Evolutionary conservation across 2,113 vertebrate species (phyloP).

Genomic region (Parotia lawesii): DNA sequence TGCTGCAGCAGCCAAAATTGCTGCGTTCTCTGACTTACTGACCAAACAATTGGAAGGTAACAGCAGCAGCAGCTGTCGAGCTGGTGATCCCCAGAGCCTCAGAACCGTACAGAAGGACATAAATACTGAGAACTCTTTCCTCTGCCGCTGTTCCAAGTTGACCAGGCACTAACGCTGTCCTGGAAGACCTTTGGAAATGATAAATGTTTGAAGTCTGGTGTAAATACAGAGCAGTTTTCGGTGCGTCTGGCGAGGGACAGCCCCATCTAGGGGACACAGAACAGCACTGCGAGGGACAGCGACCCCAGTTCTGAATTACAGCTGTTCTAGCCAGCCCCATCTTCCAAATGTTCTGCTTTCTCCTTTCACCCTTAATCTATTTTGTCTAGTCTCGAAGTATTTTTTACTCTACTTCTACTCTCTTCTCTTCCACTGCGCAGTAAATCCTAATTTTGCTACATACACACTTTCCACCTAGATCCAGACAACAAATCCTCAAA

Average conservation of each 20-base stretch:
- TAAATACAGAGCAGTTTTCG: not conserved
- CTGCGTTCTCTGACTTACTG: not conserved
- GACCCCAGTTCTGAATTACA: fast-evolving
- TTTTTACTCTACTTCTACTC: not conserved
- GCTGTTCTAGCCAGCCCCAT: not conserved
- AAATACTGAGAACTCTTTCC: not conserved
- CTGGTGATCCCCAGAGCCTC: not conserved
- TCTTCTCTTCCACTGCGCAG: not conserved
- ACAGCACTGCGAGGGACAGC: not conserved
- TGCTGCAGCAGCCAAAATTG: not conserved
- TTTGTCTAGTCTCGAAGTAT: not conserved
- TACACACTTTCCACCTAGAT: not conserved
- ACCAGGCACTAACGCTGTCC: not conserved
- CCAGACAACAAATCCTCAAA: not conserved
- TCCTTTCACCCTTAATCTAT: not conserved
- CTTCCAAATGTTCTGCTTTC: not conserved
- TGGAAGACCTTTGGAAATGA: not conserved
- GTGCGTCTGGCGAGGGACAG: not conserved
- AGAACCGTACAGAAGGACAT: not conserved
- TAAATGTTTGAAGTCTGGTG: not conserved
- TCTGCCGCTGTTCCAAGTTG: not conserved
- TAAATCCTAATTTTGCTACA: not conserved
- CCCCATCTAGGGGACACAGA: slow-evolving; percentile 28
- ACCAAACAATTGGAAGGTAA: not conserved
- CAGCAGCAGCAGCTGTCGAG: not conserved